Base-by-base conservation (phyloP, 2,113 vertebrate genomes). In the Corapipo altera region DNA sequence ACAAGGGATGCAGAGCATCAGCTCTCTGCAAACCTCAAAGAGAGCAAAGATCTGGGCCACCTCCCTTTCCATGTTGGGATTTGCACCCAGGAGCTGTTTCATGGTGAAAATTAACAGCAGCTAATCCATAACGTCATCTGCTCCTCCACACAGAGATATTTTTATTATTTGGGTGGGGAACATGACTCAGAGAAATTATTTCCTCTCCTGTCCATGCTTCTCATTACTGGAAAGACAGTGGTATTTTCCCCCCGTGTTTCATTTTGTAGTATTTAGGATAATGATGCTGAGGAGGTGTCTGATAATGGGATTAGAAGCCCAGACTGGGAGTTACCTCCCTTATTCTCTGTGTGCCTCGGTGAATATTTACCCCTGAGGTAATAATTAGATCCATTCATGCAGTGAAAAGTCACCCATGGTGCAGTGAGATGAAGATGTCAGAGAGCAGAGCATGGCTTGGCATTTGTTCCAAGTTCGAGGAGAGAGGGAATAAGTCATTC, bases 171-270 rank as follows among this genome's bases (percentile, higher is more conserved):
- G 94, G 95, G 95, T 73, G 94, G 74, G 87, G 94, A 93, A 6
- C 8, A 1, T 95, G 95, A 97, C 94, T 96, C 96, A 97, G 89
- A 95, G 76, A 81, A 88, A 61, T 46, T 23, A 79, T 89, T 97
- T 95, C 89, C 91, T 95, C 70, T 86, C 49, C 37, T 57, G 43
- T 79, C 77, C 74, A 1, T 69, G 66, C 37, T 81, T 57, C 96
- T 95, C 49, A 41, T 93, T 75, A 66, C 77, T 95, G 95, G 62
- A 85, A 95, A 85, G 46, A 85, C 77, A 59, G 69, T 82, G 57
- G 65, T 8, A 0, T 44, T 69, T 84, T 15, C 17, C 9, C 51
- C 20, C 46, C 7, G 5, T 49, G 20, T 75, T 93, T 92, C 69
- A 33, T 92, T 95, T 84, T 18, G 46, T n/a, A 61, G 54, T 81